phyloP scores from a whole-genome alignment of 2,797 vertebrate genomes.

The Acridotheres tristis region DNA sequence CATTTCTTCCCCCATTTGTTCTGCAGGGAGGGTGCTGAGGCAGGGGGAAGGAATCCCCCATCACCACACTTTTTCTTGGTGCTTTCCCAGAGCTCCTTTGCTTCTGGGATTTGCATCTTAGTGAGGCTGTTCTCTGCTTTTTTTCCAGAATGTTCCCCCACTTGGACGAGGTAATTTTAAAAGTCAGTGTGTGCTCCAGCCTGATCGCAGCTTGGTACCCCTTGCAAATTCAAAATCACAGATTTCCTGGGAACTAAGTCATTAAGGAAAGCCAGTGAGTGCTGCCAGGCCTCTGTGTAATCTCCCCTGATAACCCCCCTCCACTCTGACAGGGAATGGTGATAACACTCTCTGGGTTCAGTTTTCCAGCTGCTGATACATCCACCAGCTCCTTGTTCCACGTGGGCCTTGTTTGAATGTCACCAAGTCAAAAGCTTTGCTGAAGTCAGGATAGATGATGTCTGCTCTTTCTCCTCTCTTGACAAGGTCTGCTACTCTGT shows the following conservation, averaged over 20 bases:
- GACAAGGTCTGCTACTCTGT: conserved; percentile 56
- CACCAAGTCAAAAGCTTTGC: conserved; percentile 51
- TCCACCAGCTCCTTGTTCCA: conserved; percentile 6
- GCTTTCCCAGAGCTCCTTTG: neutral
- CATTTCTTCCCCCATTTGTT: neutral
- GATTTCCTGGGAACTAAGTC: neutral
- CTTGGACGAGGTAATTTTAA: neutral
- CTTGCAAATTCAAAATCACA: neutral
- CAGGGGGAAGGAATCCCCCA: neutral
- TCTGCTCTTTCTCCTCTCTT: conserved; percentile 56
- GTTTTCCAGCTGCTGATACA: conserved; percentile 9
- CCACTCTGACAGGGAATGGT: neutral
- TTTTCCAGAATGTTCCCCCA: neutral
- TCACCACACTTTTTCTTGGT: neutral
- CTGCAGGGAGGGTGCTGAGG: neutral
- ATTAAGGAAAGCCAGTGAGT: neutral
- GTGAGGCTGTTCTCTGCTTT: neutral
- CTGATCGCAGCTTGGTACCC: neutral
- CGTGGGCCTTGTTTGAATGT: neutral
- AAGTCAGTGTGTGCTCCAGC: neutral
- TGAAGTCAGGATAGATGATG: conserved; percentile 59
- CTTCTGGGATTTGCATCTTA: neutral
- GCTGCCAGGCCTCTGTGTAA: neutral
- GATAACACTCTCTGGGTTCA: neutral
- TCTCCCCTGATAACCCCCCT: neutral